phyloP scores from a whole-genome alignment of 2,113 vertebrate genomes.

The Macaca nemestrina region DNA sequence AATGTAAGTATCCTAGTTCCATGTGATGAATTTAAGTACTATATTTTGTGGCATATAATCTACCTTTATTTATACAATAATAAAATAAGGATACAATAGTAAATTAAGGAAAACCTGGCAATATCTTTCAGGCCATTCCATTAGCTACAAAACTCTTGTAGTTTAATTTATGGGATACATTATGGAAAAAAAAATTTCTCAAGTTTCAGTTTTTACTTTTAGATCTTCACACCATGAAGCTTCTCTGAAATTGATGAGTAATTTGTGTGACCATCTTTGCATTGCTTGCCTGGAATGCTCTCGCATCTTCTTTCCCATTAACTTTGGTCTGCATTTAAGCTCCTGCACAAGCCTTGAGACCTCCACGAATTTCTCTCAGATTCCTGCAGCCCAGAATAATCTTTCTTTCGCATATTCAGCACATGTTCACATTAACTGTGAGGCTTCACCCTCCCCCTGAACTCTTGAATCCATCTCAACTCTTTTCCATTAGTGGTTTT shows the following conservation, averaged over 20 bases:
- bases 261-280: not conserved
- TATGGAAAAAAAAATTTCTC: not conserved
- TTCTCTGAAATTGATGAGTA: not conserved
- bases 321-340: not conserved
- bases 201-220: not conserved
- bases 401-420: not conserved
- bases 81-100: not conserved
- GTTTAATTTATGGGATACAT: not conserved
- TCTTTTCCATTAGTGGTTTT: not conserved
- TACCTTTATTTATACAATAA: not conserved
- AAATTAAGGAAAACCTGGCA: not conserved
- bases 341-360: not conserved
- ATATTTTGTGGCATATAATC: not conserved
- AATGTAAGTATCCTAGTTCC: not conserved
- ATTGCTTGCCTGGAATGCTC: not conserved
- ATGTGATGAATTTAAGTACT: not conserved
- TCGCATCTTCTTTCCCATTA: not conserved
- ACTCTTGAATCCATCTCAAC: not conserved
- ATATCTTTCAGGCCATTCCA: not conserved
- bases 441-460: not conserved
- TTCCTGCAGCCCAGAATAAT: not conserved
- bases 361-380: not conserved
- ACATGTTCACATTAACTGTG: not conserved
- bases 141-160: not conserved
- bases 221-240: not conserved